Evolutionary conservation across 2,888 invertebrate species (phyloP).

Genomic region (Eurytoma californica): DNA sequence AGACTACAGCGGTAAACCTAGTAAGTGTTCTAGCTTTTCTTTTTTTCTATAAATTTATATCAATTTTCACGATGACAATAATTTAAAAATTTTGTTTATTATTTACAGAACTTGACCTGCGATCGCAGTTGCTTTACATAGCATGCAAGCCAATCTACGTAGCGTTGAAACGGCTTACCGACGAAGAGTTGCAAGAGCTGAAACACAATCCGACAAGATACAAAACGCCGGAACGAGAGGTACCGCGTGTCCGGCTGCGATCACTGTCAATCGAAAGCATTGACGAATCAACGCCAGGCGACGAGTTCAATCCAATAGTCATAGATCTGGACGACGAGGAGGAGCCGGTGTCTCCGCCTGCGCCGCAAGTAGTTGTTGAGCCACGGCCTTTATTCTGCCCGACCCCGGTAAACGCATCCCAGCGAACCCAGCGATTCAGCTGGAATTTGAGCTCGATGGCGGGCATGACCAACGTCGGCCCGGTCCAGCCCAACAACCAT

Average conservation of each 20-base stretch:
- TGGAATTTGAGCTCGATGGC: neutral
- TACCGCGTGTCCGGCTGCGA: constrained; percentile 58
- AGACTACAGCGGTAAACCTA: constrained; percentile 66
- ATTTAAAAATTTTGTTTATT: constrained; percentile 10
- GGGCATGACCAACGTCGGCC: neutral
- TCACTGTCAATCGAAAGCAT: constrained; percentile 54
- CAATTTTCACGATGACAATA: neutral
- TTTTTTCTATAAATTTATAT: constrained; percentile 1
- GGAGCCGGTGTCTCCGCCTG: neutral
- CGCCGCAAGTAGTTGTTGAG: neutral
- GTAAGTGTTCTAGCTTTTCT: constrained; percentile 61
- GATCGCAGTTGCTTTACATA: constrained; percentile 76
- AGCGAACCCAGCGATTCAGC: neutral
- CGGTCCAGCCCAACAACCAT: neutral
- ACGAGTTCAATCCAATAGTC: constrained; percentile 57
- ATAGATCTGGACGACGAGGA: constrained; percentile 61
- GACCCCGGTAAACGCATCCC: neutral
- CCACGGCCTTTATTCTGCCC: neutral
- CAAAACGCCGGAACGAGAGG: constrained; percentile 58
- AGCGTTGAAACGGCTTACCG: constrained; percentile 74
- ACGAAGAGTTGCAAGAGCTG: constrained; percentile 74
- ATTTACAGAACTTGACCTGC: constrained; percentile 66
- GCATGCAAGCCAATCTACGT: constrained; percentile 77
- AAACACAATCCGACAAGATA: constrained; percentile 63
- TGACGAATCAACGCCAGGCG: constrained; percentile 36